Evolutionary conservation across 2,888 invertebrate genomes (phyloP), one percentile per base, ranked within the genome.

Genomic region (Hyles lineata): DNA sequence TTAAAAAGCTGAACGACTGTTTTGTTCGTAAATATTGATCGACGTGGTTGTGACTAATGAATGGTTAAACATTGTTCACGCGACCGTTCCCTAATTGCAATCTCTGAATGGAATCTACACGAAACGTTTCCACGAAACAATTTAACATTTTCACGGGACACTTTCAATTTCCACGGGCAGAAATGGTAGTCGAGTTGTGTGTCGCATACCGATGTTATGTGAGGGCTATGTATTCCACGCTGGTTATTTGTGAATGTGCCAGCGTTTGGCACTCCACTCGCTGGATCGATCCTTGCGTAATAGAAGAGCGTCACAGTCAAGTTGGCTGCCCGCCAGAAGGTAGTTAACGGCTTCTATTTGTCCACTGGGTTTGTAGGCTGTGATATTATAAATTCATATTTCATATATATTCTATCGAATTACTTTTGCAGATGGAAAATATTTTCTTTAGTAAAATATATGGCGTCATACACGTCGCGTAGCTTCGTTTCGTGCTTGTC

Each of bases 241-340:
- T 72, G 21, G 32, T 63, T 67, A 43, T 59, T 82, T 76, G 77
- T 76, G 76, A 80, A 77, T 77, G 75, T 82, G 75, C 74, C 72
- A 77, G 74, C 59, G 75, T 79, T 79, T 76, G 75, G 76, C 71
- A 76, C 76, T 79, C 70, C 71, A 74, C 71, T 79, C 58, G 73
- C 73, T 73, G 78, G 77, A 85, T 86, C 84, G 86, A 84, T 86
- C 73, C 77, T 82, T 81, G 77, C 80, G 79, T 82, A 84, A 81
- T 76, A 75, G 73, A 73, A 77, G 70, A 76, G 79, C 84, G 82
- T 84, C 83, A 82, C 79, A 74, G 55, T 61, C 73, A 77, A 76
- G 70, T 82, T 89, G 89, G 87, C 87, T 74, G 72, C 70, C 73
- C 73, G 86, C 88, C 88, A 89, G 79, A 74, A 78, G 74, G 76